Conservation (phyloP, 2,113 vertebrate genomes). For the Cebidichthys violaceus region DNA sequence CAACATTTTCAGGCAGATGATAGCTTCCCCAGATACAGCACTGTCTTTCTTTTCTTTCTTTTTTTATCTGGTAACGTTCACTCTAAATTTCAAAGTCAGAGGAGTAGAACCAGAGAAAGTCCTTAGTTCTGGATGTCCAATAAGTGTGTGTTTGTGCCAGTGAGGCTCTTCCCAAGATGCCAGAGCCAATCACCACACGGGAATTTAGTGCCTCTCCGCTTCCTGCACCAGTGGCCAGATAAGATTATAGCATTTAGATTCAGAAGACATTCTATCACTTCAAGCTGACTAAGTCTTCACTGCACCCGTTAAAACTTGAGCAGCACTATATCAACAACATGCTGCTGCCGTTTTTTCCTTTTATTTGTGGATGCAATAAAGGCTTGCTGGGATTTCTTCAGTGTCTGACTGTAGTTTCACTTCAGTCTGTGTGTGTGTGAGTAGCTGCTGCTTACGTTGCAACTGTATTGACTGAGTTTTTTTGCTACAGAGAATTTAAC, state of each 20-base stretch:
- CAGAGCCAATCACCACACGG: conserved; percentile 62
- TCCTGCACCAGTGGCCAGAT: conserved; percentile 70
- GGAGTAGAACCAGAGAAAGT: conserved; percentile 45
- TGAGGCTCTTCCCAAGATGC: conserved; percentile 45
- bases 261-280: conserved; percentile 63
- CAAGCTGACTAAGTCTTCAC: conserved; percentile 44
- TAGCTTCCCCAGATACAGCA: conserved; percentile 9
- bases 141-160: conserved; percentile 16
- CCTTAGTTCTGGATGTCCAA: conserved; percentile 52
- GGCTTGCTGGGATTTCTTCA: conserved; percentile 21
- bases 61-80: conserved; percentile 38
- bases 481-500: conserved; percentile 2
- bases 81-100: conserved; percentile 60
- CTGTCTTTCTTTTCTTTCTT: conserved; percentile 9
- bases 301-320: conserved; percentile 45
- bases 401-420: background rate
- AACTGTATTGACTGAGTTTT: background rate
- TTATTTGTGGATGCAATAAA: conserved; percentile 43
- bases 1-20: conserved; percentile 7
- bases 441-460: background rate
- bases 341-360: conserved; percentile 25
- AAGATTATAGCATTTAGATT: conserved; percentile 74
- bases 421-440: background rate
- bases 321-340: conserved; percentile 43
- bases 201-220: conserved; percentile 63